Evolutionary conservation across 2,888 invertebrate species (phyloP).

Genomic region (Volucella zonaria): DNA sequence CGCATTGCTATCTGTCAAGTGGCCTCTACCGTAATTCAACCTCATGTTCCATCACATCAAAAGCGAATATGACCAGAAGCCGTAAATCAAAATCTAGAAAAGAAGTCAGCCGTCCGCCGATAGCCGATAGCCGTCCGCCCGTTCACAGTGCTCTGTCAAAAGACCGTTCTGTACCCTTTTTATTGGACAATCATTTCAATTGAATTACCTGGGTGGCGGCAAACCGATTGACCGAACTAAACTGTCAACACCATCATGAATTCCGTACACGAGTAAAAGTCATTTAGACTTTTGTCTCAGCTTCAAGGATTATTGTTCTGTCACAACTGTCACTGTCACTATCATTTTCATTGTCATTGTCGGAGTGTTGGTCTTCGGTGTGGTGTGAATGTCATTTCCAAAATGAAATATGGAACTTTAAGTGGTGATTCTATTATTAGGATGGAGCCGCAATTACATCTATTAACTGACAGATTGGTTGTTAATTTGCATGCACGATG

Average conservation of each 20-base stretch:
- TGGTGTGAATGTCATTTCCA: slow-evolving; percentile 35
- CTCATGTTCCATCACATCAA: slow-evolving; percentile 46
- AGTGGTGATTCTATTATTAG: slow-evolving; percentile 67
- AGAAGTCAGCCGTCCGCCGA: background rate
- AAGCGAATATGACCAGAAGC: slow-evolving; percentile 40
- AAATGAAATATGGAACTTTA: slow-evolving; percentile 66
- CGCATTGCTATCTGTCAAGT: slow-evolving; percentile 30
- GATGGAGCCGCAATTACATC: slow-evolving; percentile 53
- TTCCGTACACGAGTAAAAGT: slow-evolving; percentile 52
- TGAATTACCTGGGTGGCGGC: slow-evolving; percentile 50
- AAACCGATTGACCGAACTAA: slow-evolving; percentile 5
- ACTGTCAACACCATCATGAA: slow-evolving; percentile 39
- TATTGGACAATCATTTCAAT: slow-evolving; percentile 40
- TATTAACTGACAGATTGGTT: slow-evolving; percentile 54
- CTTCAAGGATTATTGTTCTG: slow-evolving; percentile 43
- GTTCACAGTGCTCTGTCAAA: slow-evolving; percentile 33
- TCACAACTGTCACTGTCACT: background rate
- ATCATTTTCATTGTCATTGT: background rate
- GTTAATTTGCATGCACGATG: slow-evolving; percentile 59
- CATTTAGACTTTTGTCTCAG: slow-evolving; percentile 68
- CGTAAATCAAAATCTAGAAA: slow-evolving; percentile 54
- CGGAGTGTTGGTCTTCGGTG: too few species aligned
- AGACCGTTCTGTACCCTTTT: slow-evolving; percentile 55
- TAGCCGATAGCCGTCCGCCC: too few species aligned
- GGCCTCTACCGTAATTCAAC: slow-evolving; percentile 31